Conservation (phyloP, 1,140 invertebrate genomes). For the Brachionus plicatilis region DNA sequence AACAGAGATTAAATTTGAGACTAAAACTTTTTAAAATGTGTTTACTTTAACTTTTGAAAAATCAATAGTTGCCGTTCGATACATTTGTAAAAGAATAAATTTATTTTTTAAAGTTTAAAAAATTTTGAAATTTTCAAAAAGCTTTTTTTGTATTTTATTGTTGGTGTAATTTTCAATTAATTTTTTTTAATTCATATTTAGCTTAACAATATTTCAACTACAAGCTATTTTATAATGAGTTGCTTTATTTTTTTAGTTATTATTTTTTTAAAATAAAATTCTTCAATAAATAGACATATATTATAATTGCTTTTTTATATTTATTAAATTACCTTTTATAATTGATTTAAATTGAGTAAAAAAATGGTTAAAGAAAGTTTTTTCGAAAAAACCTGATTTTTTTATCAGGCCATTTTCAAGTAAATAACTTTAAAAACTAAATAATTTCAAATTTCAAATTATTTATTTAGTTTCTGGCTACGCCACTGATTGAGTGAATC, state of each 20-base stretch:
- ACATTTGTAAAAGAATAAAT: background rate
- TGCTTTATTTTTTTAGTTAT: no score
- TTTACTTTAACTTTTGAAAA: constrained; percentile 15
- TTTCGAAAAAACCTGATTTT: no score
- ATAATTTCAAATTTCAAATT: no score
- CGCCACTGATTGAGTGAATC: no score
- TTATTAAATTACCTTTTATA: no score
- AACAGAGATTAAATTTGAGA: background rate
- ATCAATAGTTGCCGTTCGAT: background rate
- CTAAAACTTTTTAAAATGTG: background rate
- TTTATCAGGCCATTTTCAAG: background rate
- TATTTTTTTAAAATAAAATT: no score
- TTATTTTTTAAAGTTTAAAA: background rate
- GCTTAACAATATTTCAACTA: background rate
- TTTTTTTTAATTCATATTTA: background rate
- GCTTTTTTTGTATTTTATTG: background rate
- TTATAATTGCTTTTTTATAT: no score
- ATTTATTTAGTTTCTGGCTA: no score
- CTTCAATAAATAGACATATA: no score
- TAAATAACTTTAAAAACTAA: background rate
- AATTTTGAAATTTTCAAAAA: background rate
- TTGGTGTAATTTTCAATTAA: background rate
- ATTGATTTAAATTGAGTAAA: no score
- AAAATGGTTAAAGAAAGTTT: no score
- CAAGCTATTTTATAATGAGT: background rate